Conservation (phyloP, 2,797 vertebrate species). For the Hoplostethus atlanticus region DNA sequence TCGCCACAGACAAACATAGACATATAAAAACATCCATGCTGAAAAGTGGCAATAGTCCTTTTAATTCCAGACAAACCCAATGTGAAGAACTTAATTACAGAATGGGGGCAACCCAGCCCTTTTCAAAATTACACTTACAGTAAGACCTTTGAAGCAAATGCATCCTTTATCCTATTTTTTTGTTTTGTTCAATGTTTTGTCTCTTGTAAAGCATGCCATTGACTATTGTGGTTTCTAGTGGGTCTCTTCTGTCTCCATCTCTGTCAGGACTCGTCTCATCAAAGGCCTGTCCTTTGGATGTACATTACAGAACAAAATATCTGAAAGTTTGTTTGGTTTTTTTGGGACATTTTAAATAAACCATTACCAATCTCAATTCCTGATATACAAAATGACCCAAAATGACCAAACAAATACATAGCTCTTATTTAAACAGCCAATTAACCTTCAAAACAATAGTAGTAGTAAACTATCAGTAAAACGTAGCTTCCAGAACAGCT, state of each 20-base stretch:
- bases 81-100: constrained; percentile 85
- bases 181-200: constrained; percentile 79
- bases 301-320: constrained; percentile 33
- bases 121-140: constrained; percentile 83
- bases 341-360: constrained; percentile 14
- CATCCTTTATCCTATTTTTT: constrained; percentile 80
- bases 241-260: constrained; percentile 62
- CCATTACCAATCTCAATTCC: constrained; percentile 8
- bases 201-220: constrained; percentile 78
- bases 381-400: not conserved
- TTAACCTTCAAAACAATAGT: not conserved
- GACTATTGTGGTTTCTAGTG: constrained; percentile 78
- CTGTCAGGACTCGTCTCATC: constrained; percentile 58
- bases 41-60: constrained; percentile 83
- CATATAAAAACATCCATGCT: constrained; percentile 83
- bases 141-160: constrained; percentile 84
- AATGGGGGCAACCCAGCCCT: constrained; percentile 81
- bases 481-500: not conserved
- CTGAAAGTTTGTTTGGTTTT: constrained; percentile 22
- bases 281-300: constrained; percentile 59
- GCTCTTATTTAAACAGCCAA: not conserved
- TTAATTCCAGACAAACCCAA: constrained; percentile 84
- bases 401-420: not conserved
- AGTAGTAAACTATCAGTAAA: not conserved
- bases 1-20: constrained; percentile 85